Conservation (phyloP, 2,888 invertebrate genomes). For the Sericinus montela region DNA sequence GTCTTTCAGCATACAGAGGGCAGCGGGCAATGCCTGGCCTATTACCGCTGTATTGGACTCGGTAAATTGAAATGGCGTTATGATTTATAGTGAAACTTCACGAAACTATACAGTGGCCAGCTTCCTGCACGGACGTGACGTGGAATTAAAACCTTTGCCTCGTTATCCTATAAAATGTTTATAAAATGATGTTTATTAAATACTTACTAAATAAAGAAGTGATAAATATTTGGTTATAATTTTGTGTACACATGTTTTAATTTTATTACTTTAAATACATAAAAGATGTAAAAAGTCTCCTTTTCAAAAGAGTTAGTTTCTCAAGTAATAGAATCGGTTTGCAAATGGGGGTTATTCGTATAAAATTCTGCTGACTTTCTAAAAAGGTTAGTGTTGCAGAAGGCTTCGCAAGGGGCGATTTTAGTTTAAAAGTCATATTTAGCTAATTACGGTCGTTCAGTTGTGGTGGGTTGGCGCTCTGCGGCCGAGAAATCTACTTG, state of each 20-base stretch:
- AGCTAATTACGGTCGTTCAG: slow-evolving; percentile 61
- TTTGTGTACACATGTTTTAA: too few species aligned
- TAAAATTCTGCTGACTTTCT: slow-evolving; percentile 47
- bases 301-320: slow-evolving; percentile 20
- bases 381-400: slow-evolving; percentile 46
- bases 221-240: too few species aligned
- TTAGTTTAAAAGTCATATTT: slow-evolving; percentile 71
- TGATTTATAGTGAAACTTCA: slow-evolving; percentile 71
- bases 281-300: too few species aligned
- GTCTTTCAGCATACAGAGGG: slow-evolving; percentile 61
- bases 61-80: slow-evolving; percentile 73
- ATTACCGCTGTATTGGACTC: slow-evolving; percentile 60
- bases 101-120: slow-evolving; percentile 63
- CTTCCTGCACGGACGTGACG: slow-evolving; percentile 60
- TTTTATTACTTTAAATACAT: too few species aligned
- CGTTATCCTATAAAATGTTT: not conserved
- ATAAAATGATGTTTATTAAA: too few species aligned
- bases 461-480: slow-evolving; percentile 39
- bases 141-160: slow-evolving; percentile 39
- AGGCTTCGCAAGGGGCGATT: slow-evolving; percentile 48
- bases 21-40: slow-evolving; percentile 42
- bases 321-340: slow-evolving; percentile 38
- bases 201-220: too few species aligned
- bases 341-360: slow-evolving; percentile 28
- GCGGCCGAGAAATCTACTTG: slow-evolving; percentile 38